phyloP scores from a whole-genome alignment of 2,888 invertebrate species.

The Norana najaformis region DNA sequence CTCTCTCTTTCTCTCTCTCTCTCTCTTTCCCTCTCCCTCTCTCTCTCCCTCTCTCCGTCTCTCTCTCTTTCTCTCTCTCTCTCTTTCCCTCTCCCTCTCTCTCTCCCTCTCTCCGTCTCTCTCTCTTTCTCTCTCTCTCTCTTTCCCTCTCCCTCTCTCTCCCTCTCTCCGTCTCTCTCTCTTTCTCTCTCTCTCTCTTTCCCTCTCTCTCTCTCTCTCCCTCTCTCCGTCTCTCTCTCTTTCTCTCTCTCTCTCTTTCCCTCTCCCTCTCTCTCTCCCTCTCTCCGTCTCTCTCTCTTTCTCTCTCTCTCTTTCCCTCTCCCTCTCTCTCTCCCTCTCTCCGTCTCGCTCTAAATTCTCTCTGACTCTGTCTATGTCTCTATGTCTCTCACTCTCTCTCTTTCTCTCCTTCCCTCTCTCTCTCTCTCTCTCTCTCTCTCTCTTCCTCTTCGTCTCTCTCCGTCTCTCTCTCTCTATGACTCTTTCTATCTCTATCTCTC shows the following conservation, averaged over 20 bases:
- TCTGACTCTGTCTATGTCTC: slow-evolving; percentile 35
- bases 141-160: slow-evolving; percentile 36
- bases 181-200: slow-evolving; percentile 38
- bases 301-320: not conserved
- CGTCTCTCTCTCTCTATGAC: too few relatives aligned
- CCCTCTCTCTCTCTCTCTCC: slow-evolving; percentile 37
- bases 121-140: slow-evolving; percentile 15
- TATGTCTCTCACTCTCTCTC: slow-evolving; percentile 38
- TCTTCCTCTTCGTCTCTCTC: slow-evolving; percentile 28
- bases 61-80: slow-evolving; percentile 33
- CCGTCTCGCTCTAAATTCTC: not conserved
- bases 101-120: slow-evolving; percentile 33
- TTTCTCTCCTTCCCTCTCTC: slow-evolving; percentile 37
- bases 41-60: not conserved
- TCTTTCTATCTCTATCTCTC: not conserved
- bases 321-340: too few relatives aligned
- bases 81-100: slow-evolving; percentile 29
- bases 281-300: not conserved
- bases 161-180: slow-evolving; percentile 37
- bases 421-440: slow-evolving; percentile 38
- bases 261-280: not conserved
- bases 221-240: slow-evolving; percentile 29
- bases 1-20: not conserved
- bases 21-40: not conserved
- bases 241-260: too few relatives aligned